Conservation (phyloP, 2,113 vertebrate species). For the Casuarius casuarius region DNA sequence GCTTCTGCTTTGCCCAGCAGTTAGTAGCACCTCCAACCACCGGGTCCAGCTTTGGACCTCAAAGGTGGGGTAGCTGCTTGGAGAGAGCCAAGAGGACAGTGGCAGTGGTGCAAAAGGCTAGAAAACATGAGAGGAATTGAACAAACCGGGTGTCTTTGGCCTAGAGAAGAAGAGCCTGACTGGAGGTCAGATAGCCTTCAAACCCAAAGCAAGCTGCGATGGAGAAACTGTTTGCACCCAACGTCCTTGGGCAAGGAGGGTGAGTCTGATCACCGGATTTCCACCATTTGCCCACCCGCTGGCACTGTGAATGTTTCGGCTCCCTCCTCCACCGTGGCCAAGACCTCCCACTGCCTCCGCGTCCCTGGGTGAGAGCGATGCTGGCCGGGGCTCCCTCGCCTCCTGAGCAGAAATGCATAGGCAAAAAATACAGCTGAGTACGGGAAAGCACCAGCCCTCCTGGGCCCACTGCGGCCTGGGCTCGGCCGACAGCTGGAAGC, state of each 20-base stretch:
- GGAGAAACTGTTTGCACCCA: background rate
- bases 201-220: background rate
- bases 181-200: background rate
- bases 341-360: too few relatives aligned
- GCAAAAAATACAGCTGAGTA: too few relatives aligned
- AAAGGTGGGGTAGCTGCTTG: background rate
- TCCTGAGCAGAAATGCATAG: background rate
- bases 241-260: background rate
- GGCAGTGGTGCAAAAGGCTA: background rate
- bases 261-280: background rate
- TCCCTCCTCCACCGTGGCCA: too few relatives aligned
- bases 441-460: background rate
- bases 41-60: background rate
- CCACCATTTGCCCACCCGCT: too few relatives aligned
- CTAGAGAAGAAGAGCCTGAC: background rate
- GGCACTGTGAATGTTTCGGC: too few relatives aligned
- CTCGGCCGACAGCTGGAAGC: background rate
- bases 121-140: background rate
- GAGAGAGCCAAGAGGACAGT: background rate
- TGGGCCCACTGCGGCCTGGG: rapidly evolving
- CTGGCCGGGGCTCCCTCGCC: background rate
- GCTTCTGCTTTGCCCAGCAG: background rate
- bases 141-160: background rate
- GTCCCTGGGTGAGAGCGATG: background rate
- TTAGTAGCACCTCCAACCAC: background rate